Evolutionary conservation across 2,888 invertebrate species (phyloP).

Genomic region (Therioaphis trifolii): DNA sequence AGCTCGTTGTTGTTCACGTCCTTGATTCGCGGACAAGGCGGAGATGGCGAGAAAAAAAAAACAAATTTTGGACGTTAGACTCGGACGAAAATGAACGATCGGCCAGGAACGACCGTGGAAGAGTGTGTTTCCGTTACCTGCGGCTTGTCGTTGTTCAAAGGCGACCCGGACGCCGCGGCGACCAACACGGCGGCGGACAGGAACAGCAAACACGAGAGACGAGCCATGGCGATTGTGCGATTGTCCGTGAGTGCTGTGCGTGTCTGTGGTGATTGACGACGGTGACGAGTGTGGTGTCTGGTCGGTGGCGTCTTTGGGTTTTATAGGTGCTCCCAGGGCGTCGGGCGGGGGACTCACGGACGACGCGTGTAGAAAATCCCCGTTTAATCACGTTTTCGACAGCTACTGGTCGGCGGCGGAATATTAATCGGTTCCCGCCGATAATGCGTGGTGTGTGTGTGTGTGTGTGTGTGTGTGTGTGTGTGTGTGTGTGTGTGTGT

Average conservation of each 20-base stretch:
- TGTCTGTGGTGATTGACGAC: neutral
- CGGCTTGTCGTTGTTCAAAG: conserved; percentile 26
- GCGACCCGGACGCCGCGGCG: neutral
- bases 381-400: conserved; percentile 46
- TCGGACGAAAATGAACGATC: too few relatives aligned
- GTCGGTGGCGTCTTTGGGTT: conserved; percentile 36
- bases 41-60: neutral
- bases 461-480: neutral
- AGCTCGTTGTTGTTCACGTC: conserved; percentile 5
- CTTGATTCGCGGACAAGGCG: neutral
- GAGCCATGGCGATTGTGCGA: conserved; percentile 38
- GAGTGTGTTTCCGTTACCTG: conserved; percentile 4
- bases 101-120: neutral
- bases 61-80: too few relatives aligned
- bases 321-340: conserved; percentile 16
- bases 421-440: conserved; percentile 43
- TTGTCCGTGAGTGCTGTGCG: neutral
- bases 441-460: too few relatives aligned
- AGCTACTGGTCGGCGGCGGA: conserved; percentile 20
- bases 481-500: too few relatives aligned
- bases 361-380: conserved; percentile 1
- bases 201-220: conserved; percentile 39
- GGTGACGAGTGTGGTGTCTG: conserved; percentile 44
- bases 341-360: conserved; percentile 13
- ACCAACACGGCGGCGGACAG: conserved; percentile 16